A percentile compares a stretch with the other conserved stretches of the same genome.
Conservation (phyloP, 2,113 vertebrate species). For the Cololabis saira region DNA sequence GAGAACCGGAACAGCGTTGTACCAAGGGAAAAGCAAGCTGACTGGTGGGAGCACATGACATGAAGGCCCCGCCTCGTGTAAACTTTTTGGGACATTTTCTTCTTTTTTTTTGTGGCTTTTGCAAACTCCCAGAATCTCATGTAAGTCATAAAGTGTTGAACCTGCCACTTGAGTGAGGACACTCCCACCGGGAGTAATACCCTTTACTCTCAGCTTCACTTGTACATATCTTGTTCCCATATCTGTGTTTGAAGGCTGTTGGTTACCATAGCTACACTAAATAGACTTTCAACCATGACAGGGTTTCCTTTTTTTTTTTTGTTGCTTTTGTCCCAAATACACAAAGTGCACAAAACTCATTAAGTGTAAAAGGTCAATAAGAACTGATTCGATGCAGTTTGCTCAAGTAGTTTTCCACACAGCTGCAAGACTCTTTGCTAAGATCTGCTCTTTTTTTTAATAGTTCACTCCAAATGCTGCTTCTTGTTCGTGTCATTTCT, state of each 20-base stretch:
- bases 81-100: conserved; percentile 12
- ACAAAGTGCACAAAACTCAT: neutral
- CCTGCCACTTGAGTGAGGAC: neutral
- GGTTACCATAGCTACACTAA: neutral
- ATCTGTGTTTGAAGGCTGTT: neutral
- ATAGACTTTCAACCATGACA: neutral
- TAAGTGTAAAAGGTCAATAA: neutral
- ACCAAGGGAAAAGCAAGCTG: conserved; percentile 26
- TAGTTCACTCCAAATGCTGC: neutral
- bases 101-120: conserved; percentile 27
- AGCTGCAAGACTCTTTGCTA: neutral
- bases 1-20: conserved; percentile 39
- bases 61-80: neutral
- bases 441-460: neutral
- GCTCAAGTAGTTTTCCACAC: neutral
- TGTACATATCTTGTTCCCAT: neutral
- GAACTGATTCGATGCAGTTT: neutral
- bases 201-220: conserved; percentile 6
- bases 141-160: conserved; percentile 4
- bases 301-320: neutral
- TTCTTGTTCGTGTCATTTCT: neutral
- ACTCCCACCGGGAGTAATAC: neutral
- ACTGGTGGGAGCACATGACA: neutral
- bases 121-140: conserved; percentile 1
- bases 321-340: neutral